Base-by-base conservation (phyloP, 2,797 vertebrate species). In the Epinephelus awoara region DNA sequence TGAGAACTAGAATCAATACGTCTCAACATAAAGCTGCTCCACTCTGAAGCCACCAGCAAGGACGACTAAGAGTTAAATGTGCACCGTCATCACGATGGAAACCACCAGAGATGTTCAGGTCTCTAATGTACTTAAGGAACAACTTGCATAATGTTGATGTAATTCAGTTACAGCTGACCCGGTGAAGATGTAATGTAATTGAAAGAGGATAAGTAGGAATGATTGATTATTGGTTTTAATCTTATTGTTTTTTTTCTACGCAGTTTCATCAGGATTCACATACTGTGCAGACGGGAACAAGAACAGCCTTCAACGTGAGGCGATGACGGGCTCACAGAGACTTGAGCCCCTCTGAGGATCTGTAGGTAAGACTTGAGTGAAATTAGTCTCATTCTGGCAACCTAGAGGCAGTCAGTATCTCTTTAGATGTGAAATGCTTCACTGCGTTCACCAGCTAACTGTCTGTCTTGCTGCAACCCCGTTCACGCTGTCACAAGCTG, bases 141-240 rank as follows among this genome's bases (percentile, higher is more conserved):
- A 71, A 50, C 58, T 77, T 67, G 51, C 58, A 71, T 63, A 67
- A 82, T 51, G 66, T 52, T 64, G 6, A 18, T 57, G 56, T 82
- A 68, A 90, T 79, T 75, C 54, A 59, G 8, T 92, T 84, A 87
- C 42, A 57, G 62, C 52, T 75, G 82, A 86, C 77, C 82, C 17
- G 6, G 1, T 68, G 75, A 67, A 40, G 42, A 75, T 17, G 1
- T 71, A 75, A 88, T 72, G 51, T 69, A 65, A 85, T 67, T 70
- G 21, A 38, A 55, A 57, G 23, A 1, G 19, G 4, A 21, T 63
- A 51, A 81, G 62, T 7, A 56, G 6, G 49, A 68, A 21, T 56
- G 69, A 86, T 61, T 55, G 18, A 86, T 77, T 51, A 47, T 65
- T 0, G 1, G 17, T 34, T 13, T 47, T 17, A 21, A 59, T 46